These are phyloP conservation scores for Coreius guichenoti DNA, from an alignment of 2,797 vertebrate genomes.

Conservation along the genomic window DNA sequence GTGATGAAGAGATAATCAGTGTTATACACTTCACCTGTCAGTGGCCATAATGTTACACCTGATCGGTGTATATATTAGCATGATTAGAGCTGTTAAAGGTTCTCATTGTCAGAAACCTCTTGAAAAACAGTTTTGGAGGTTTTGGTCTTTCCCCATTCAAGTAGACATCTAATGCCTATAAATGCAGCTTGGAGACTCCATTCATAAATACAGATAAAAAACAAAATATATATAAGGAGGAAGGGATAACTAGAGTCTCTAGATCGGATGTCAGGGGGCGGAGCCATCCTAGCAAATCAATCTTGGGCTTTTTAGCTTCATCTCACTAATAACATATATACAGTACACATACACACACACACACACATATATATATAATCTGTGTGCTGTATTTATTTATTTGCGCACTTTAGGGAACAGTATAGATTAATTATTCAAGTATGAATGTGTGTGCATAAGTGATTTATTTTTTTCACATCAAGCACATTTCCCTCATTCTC, in stretches of 20 bases:
- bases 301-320: background rate
- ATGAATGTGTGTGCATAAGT: slow-evolving; percentile 9
- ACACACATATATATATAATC: background rate
- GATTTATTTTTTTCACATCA: slow-evolving; percentile 21
- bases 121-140: too few relatives aligned
- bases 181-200: background rate
- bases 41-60: too few relatives aligned
- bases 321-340: background rate
- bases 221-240: background rate
- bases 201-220: slow-evolving; percentile 1
- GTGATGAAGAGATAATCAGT: too few relatives aligned
- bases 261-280: background rate
- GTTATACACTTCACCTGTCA: too few relatives aligned
- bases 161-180: background rate
- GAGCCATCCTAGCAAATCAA: background rate
- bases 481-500: slow-evolving; percentile 35
- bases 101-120: background rate
- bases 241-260: background rate
- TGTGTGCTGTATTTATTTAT: background rate
- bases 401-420: background rate
- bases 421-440: background rate
- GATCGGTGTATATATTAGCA: too few relatives aligned
- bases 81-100: background rate
- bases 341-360: background rate
- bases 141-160: too few relatives aligned